These are phyloP conservation scores for Criorhina ranunculi DNA, from an alignment of 2,888 invertebrate genomes.

Conservation along the genomic window DNA sequence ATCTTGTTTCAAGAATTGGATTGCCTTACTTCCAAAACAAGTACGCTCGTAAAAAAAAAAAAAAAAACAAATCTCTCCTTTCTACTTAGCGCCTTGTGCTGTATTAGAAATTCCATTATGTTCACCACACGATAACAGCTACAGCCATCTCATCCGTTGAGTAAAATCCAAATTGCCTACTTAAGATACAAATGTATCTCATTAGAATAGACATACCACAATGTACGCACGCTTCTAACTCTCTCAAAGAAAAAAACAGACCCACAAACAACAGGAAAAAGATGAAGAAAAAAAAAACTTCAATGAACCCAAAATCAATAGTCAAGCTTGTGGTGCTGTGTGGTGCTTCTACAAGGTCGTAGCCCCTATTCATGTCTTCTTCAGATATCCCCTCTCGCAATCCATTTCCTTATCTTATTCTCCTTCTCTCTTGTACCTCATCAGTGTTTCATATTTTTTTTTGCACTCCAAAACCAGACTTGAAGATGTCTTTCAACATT, in stretches of 20 bases:
- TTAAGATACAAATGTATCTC: conserved; percentile 59
- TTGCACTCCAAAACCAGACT: conserved; percentile 64
- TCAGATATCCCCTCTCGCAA: not conserved
- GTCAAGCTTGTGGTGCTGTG: conserved; percentile 30
- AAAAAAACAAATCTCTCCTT: not conserved
- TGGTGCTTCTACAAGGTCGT: conserved; percentile 66
- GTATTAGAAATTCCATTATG: conserved; percentile 33
- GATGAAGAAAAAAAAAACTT: conserved; percentile 19
- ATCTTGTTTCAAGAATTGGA: not conserved
- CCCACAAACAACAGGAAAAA: not conserved
- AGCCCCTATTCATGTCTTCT: conserved; percentile 59
- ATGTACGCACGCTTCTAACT: conserved; percentile 12
- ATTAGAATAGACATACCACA: conserved; percentile 51
- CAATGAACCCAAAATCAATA: conserved; percentile 48
- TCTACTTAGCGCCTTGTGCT: conserved; percentile 18
- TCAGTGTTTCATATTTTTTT: conserved; percentile 26
- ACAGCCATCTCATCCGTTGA: conserved; percentile 30
- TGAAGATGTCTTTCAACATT: conserved; percentile 65
- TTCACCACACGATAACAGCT: conserved; percentile 38
- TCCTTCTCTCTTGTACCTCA: conserved; percentile 19
- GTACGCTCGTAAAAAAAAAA: conserved; percentile 6
- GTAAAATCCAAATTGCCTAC: conserved; percentile 54
- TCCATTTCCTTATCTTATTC: conserved; percentile 34
- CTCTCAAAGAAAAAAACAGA: not conserved
- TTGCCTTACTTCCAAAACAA: conserved; percentile 8